A percentile compares a stretch with the other conserved stretches of the same genome.
Conservation (phyloP, 2,113 vertebrate species). For the Esox niger region DNA sequence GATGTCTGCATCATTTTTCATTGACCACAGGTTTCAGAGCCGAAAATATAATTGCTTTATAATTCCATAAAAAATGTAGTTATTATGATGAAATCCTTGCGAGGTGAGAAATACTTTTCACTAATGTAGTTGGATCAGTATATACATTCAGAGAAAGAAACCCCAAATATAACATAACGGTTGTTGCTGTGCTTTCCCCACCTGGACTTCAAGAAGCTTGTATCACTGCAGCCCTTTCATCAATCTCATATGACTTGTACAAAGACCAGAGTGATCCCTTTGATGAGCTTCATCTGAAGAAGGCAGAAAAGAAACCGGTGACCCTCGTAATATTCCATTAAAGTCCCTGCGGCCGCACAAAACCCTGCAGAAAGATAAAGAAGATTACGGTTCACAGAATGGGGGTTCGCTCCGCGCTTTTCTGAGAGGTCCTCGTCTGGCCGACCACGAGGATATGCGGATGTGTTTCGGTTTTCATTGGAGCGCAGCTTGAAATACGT, state of each 20-base stretch:
- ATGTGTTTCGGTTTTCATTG: conserved; percentile 46
- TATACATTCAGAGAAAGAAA: too few species aligned
- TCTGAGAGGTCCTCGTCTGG: conserved; percentile 16
- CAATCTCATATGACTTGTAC: background rate
- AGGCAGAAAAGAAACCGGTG: conserved; percentile 10
- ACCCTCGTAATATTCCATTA: conserved; percentile 26
- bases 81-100: too few species aligned
- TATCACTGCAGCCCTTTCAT: background rate
- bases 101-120: too few species aligned
- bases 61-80: too few species aligned
- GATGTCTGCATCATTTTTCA: too few species aligned
- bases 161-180: too few species aligned
- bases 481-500: conserved; percentile 46
- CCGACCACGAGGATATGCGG: conserved; percentile 27
- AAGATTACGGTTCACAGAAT: conserved; percentile 48
- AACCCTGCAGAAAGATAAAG: conserved; percentile 24
- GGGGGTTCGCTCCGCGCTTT: conserved; percentile 48
- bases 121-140: too few species aligned
- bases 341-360: conserved; percentile 25
- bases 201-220: background rate
- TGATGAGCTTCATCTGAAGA: conserved; percentile 19
- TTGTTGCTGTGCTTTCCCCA: too few species aligned
- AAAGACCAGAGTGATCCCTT: background rate
- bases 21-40: too few species aligned
- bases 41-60: too few species aligned